phyloP scores from a whole-genome alignment of 2,888 invertebrate genomes.

The Salticus scenicus region DNA sequence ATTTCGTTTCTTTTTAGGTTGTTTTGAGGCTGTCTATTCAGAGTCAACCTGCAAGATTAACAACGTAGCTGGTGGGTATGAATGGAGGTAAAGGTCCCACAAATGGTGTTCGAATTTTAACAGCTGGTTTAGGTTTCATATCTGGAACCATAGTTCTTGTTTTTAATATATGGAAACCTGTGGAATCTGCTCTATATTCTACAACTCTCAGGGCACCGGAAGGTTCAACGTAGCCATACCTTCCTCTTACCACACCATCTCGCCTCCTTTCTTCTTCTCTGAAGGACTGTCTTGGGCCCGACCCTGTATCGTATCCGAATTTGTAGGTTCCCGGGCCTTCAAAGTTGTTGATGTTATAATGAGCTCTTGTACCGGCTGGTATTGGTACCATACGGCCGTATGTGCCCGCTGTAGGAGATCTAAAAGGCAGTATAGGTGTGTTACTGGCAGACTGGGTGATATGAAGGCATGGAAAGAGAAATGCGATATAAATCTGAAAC shows the following conservation, averaged over 20 bases:
- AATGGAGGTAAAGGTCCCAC: conserved; percentile 69
- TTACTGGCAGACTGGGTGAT: not conserved
- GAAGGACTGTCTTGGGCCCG: conserved; percentile 68
- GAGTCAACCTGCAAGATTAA: conserved; percentile 56
- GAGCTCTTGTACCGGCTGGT: conserved; percentile 66
- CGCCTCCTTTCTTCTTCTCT: conserved; percentile 54
- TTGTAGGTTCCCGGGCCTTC: conserved; percentile 68
- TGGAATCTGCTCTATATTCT: conserved; percentile 63
- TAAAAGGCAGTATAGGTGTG: not conserved
- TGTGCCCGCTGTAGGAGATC: conserved; percentile 47
- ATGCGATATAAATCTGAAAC: no score
- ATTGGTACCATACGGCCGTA: conserved; percentile 67
- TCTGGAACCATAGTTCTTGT: conserved; percentile 64
- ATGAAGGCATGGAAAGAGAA: no score
- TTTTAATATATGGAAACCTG: conserved; percentile 66
- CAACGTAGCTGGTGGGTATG: conserved; percentile 64
- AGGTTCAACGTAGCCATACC: conserved; percentile 69
- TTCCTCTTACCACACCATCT: conserved; percentile 59
- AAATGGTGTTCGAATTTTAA: conserved; percentile 62
- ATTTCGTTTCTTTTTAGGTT: no score
- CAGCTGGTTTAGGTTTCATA: conserved; percentile 61
- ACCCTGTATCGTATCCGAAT: conserved; percentile 69
- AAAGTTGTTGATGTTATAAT: conserved; percentile 68
- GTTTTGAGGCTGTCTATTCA: no score
- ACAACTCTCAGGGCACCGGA: conserved; percentile 64